phyloP scores from a whole-genome alignment of 53 echinoderm and acorn worm genomes.

The Paracentrotus lividus region DNA sequence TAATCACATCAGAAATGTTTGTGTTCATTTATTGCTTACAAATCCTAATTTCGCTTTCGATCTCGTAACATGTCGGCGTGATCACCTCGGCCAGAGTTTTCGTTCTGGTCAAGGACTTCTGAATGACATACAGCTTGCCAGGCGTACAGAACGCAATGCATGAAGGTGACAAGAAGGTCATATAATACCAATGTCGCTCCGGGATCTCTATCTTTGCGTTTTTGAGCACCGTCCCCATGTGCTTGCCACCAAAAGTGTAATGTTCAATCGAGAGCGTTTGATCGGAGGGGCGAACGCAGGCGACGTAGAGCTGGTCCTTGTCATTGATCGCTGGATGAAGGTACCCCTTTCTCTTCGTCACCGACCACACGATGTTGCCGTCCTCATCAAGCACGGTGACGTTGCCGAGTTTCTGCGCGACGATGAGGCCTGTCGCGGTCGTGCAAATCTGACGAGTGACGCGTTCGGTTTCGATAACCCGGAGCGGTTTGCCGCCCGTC shows the following conservation, averaged over 20 bases:
- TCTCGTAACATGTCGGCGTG: constrained; percentile 19
- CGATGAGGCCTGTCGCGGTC: constrained; percentile 47
- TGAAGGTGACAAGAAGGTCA: constrained; percentile 68
- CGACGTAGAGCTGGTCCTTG: constrained; percentile 65
- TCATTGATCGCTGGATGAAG: constrained; percentile 62
- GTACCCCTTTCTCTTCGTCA: constrained; percentile 66
- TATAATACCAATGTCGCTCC: constrained; percentile 61
- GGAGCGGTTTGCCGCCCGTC: constrained; percentile 42
- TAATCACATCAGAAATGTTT: background rate
- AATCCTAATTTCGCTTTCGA: constrained; percentile 36
- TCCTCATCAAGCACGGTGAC: constrained; percentile 51
- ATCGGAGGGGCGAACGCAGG: constrained; percentile 55
- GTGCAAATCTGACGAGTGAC: constrained; percentile 56
- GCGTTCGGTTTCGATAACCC: constrained; percentile 44
- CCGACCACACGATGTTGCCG: constrained; percentile 56
- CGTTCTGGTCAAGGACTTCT: constrained; percentile 60
- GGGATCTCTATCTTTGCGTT: constrained; percentile 62
- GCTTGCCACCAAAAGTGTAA: constrained; percentile 56
- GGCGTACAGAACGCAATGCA: constrained; percentile 63
- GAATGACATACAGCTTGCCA: constrained; percentile 55
- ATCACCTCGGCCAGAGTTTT: constrained; percentile 52
- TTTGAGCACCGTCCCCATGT: constrained; percentile 61
- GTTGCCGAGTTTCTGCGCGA: constrained; percentile 53
- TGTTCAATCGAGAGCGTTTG: constrained; percentile 64
- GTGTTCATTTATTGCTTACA: background rate